phyloP scores from a whole-genome alignment of 2,113 vertebrate genomes.

The Platysteira castanea region DNA sequence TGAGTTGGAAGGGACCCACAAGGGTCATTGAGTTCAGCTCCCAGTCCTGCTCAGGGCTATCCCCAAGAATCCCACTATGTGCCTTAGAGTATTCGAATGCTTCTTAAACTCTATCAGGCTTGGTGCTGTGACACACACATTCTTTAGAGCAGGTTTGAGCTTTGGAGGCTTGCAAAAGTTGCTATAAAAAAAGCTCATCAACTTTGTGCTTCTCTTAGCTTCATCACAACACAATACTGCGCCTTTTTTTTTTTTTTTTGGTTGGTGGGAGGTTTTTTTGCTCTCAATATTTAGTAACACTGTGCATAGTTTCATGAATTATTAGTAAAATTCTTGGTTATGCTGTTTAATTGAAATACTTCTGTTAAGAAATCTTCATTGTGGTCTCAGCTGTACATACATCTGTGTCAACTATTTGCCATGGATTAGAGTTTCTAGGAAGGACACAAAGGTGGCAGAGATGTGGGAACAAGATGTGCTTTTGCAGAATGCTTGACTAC shows the following conservation, averaged over 20 bases:
- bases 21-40: neutral
- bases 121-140: neutral
- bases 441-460: neutral
- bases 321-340: neutral
- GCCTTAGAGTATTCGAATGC: neutral
- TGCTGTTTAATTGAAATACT: neutral
- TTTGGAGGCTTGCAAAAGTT: neutral
- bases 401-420: neutral
- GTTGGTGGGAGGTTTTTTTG: neutral
- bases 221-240: neutral
- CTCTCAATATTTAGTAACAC: neutral
- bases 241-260: neutral
- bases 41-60: neutral
- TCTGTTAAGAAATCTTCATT: neutral
- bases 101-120: neutral
- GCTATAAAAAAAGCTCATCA: neutral
- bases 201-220: neutral
- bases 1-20: neutral
- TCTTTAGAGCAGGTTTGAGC: neutral
- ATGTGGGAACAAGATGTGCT: neutral
- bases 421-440: neutral
- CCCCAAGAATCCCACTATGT: too few species aligned
- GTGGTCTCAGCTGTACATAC: neutral
- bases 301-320: neutral
- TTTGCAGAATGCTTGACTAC: slow-evolving; percentile 33